A percentile compares a stretch with the other conserved stretches of the same genome.
These are phyloP conservation scores for Hydrocynus forskahlii DNA, from an alignment of 2,797 vertebrate genomes.

Conservation along the genomic window DNA sequence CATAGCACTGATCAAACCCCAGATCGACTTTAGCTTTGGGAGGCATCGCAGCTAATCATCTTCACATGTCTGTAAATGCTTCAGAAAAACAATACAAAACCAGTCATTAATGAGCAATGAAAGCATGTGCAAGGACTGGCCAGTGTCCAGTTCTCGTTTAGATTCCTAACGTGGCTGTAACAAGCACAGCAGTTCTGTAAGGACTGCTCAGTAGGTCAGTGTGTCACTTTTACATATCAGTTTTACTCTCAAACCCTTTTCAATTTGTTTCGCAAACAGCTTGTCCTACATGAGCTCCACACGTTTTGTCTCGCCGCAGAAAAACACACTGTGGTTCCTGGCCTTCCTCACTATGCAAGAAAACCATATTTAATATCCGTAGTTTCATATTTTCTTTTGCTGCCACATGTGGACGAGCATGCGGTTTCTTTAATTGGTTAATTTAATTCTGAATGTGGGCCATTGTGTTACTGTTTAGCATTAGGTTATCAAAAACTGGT, in stretches of 20 bases:
- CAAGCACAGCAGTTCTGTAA: background rate
- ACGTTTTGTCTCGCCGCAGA: background rate
- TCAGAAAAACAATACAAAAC: background rate
- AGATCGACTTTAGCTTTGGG: background rate
- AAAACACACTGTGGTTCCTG: background rate
- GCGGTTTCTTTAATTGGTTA: background rate
- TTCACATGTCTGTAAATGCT: background rate
- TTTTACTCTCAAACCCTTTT: background rate
- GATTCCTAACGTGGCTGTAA: background rate
- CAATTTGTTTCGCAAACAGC: background rate
- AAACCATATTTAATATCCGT: background rate
- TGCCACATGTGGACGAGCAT: background rate
- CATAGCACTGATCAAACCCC: background rate
- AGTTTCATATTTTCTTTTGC: background rate
- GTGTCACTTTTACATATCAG: background rate
- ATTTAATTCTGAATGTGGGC: background rate
- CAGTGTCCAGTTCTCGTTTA: background rate
- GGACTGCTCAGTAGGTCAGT: background rate
- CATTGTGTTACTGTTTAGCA: background rate
- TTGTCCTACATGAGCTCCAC: too few relatives aligned
- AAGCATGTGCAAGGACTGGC: background rate
- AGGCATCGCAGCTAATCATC: background rate
- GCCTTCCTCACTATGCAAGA: background rate
- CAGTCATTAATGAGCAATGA: background rate
- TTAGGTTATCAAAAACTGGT: background rate